Evolutionary conservation across 2,797 vertebrate genomes (phyloP), one percentile per base, ranked within the genome.

Genomic region (Arnoldichthys spilopterus): DNA sequence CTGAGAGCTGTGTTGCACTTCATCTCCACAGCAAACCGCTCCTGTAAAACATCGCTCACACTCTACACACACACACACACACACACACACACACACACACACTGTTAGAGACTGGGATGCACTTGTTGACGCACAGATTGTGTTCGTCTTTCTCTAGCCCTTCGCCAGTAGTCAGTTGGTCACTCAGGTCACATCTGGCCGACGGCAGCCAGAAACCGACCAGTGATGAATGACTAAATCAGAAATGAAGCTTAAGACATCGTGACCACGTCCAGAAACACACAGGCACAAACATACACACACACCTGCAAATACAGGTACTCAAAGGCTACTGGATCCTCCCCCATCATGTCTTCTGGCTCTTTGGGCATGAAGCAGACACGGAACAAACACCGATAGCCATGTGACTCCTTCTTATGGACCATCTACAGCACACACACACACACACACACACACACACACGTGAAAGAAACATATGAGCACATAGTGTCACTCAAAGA

Each of bases 21-120:
- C 97, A 99, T 99, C 84, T 99, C 97, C 66, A 98, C 91, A 0
- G 97, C 97, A 88, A 97, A 99, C 59, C 96, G 94, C 76, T 99
- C 97, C 90, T 96, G 97, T 79, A 99, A 95, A 68, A 99, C 97
- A 9, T 99, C 97, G 0, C 96, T 96, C 89, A 98, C 97, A 71
- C 97, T 97, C 98, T 99, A 85, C n/a, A 84, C 43, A 87, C 64
- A 77, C 22, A 83, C 28, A 76, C 28, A 62, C 47, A 62, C 74
- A 82, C 58, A 74, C 45, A 83, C 67, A 79, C 59, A 72, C 12
- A 76, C 11, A 75, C 56, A 58, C 12, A 22, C 54, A n/a, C 16
- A 58, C 37, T 18, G 51, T 53, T 53, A n/a, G 0, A 53, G 20
- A 53, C 51, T 22, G 5, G 3, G 22, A 1, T 2, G 6, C 51